Evolutionary conservation across 2,797 vertebrate genomes (phyloP).

Genomic region (Cryptoblepharus egeriae): DNA sequence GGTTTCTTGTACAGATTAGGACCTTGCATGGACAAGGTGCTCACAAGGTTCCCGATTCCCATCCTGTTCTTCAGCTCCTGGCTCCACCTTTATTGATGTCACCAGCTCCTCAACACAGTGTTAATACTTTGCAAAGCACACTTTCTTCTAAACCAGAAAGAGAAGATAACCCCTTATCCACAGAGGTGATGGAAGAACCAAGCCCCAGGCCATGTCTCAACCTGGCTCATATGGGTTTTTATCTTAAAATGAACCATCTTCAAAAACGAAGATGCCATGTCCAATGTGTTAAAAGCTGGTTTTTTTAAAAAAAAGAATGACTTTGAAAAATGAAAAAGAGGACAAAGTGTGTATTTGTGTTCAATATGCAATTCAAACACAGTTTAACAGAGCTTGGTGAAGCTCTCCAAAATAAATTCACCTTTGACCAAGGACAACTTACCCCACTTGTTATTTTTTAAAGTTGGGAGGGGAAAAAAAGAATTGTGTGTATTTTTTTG

Average conservation of each 20-base stretch:
- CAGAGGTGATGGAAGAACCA: too few species aligned
- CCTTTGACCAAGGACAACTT: constrained; percentile 53
- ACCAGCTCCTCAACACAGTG: too few species aligned
- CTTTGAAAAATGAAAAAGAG: constrained; percentile 25
- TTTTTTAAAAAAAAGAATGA: background rate
- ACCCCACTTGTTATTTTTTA: constrained; percentile 31
- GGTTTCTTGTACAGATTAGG: too few species aligned
- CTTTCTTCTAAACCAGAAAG: too few species aligned
- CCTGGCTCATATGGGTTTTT: too few species aligned
- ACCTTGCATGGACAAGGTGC: too few species aligned
- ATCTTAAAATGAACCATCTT: background rate
- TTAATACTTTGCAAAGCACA: too few species aligned
- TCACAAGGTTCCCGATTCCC: too few species aligned
- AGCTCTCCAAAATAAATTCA: constrained; percentile 54
- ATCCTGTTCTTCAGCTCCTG: too few species aligned
- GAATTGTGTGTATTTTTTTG: constrained; percentile 22
- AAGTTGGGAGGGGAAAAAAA: constrained; percentile 30
- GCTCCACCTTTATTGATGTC: too few species aligned
- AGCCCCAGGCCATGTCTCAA: too few species aligned
- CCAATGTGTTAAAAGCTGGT: background rate
- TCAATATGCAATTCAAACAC: constrained; percentile 52
- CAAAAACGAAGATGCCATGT: background rate
- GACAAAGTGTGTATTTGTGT: constrained; percentile 55
- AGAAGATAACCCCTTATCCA: too few species aligned
- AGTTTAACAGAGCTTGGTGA: constrained; percentile 53